Base-by-base conservation (phyloP, 1,140 invertebrate genomes). In the Dreissena polymorpha region DNA sequence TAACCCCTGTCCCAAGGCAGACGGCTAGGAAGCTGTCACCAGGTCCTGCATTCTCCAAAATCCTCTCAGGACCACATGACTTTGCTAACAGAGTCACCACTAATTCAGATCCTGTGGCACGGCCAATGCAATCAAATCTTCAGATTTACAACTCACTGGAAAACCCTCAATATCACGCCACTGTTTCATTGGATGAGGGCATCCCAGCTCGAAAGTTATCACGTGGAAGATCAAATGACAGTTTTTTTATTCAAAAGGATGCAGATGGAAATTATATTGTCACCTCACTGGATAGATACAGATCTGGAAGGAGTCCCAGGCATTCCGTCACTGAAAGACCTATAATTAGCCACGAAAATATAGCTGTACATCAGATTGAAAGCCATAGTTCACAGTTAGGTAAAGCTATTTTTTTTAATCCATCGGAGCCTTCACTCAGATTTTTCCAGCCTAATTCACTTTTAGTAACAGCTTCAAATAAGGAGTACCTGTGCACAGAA, bases 61-160 rank as follows among this genome's bases (percentile, higher is more conserved):
- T 82, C 10, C 63, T 82, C 57, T 82, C 79, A 12, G 79, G 79
- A 39, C 79, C 79, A 12, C 79, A 82, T 82, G 79, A 82, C 64
- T 82, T 82, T 82, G 79, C 79, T 27, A 72, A 64, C 18, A 53
- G 29, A 63, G 60, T n/a, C 16, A 73, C 60, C n/a, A 65, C 55
- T 49, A 6, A 12, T 23, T 72, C 68, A 29, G 79, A 82, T 39
- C 21, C 79, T 23, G 69, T 82, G 23, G 79, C 79, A 16, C 27
- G 79, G 23, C 79, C 79, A 18, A 74, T 82, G 79, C 79, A 82
- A 23, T 82, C 79, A 53, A 82, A 82, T 65, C 39, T 82, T n/a
- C 79, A 82, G 50, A 82, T 82, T 50, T 82, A 82, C 27, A 82
- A 82, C 63, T 82, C 79, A 2, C 63, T 82, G 2, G 79, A 82